Base-by-base conservation (phyloP, 2,113 vertebrate genomes). In the Sinocyclocheilus rhinocerous region DNA sequence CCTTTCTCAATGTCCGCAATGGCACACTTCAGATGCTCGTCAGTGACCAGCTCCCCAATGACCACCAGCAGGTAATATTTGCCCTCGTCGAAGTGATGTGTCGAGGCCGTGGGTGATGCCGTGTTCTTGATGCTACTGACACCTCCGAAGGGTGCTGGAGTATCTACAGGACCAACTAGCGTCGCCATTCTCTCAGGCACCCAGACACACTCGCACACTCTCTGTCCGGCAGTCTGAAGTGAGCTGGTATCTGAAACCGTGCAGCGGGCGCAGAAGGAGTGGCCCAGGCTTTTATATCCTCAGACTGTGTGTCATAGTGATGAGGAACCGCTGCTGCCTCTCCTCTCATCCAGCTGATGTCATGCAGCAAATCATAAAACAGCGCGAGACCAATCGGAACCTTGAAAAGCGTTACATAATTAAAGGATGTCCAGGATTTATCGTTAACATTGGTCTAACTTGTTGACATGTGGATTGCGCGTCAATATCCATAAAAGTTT, bases 61-160 rank as follows among this genome's bases (percentile, higher is more conserved):
- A 98, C 97, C 89, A 98, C 97, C 91, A 99, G 96, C 92, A 99
- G 95, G 93, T 98, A 98, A 67, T 97, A 99, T 93, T 97, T 98
- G 92, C 94, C 94, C 95, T 98, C 97, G 86, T 97, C 96, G 91
- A 98, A 99, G 91, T 96, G 96, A 88, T 97, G 94, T 89, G 95
- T 95, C 39, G 96, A 92, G 67, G 96, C 96, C 11, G 96, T 93
- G 24, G 95, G 92, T 39, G 95, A 93, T 11, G 93, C 92, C 89
- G 92, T 95, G 33, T 36, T 85, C 50, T 50, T 82, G 72, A 93
- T 90, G 82, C 70, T 55, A 87, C 88, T 92, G 80, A 93, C 93
- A 87, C 94, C 94, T 84, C 94, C 95, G 76, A 95, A 93, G 55
- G 95, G 95, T 93, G 97, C 97, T 0, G 67, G 36, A 75, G 94